A percentile compares a stretch with the other conserved stretches of the same genome.
These are phyloP conservation scores for Pteropus alecto DNA, from an alignment of 2,113 vertebrate genomes.

Conservation along the genomic window DNA sequence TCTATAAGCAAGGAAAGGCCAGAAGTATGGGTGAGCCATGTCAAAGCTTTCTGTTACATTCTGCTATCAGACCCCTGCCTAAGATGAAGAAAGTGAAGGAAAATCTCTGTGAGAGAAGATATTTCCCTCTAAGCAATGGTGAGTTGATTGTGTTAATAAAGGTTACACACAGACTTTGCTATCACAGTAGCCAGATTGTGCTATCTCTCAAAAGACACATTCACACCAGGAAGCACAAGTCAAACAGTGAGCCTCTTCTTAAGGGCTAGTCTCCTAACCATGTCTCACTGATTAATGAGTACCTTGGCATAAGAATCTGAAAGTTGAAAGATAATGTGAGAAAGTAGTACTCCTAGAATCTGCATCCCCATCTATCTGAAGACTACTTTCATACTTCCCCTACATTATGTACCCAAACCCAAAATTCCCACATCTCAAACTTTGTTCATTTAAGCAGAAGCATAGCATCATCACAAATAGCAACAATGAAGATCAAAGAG, in stretches of 20 bases:
- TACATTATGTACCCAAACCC: neutral
- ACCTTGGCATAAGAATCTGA: conserved; percentile 33
- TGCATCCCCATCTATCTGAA: conserved; percentile 27
- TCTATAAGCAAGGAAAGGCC: neutral
- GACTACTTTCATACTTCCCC: neutral
- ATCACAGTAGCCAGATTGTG: neutral
- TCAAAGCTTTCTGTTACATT: conserved; percentile 3
- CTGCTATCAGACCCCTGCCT: neutral
- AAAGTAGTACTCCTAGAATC: conserved; percentile 28
- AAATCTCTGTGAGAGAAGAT: neutral
- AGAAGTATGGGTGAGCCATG: neutral
- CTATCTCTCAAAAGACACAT: neutral
- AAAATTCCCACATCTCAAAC: conserved; percentile 23
- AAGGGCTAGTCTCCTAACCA: neutral
- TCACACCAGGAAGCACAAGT: neutral
- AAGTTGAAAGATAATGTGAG: conserved; percentile 31
- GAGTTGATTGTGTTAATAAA: neutral
- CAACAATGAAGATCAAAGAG: neutral
- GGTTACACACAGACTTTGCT: neutral
- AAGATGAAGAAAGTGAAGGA: neutral
- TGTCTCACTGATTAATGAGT: conserved; percentile 43
- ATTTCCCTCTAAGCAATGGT: neutral
- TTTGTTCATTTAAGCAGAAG: conserved; percentile 30
- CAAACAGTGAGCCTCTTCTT: neutral
- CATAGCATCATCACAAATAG: neutral